Conservation (phyloP, 1,140 invertebrate genomes). For the Spodoptera frugiperda region DNA sequence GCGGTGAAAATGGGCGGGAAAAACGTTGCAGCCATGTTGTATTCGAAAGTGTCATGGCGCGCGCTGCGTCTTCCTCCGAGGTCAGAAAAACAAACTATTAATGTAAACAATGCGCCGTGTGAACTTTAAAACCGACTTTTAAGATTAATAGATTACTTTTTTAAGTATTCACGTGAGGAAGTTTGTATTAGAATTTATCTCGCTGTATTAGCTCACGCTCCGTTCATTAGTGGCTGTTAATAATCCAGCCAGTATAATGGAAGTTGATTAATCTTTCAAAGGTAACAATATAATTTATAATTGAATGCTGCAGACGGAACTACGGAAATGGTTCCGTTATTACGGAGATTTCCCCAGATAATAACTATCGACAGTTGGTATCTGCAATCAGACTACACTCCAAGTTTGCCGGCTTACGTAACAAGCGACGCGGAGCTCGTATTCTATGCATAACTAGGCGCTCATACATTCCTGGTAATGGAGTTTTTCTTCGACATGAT, state of each 20-base stretch:
- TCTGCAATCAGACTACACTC: not conserved
- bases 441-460: not conserved
- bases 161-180: slow-evolving; percentile 7
- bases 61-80: slow-evolving; percentile 13
- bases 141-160: slow-evolving; percentile 41
- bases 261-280: slow-evolving; percentile 15
- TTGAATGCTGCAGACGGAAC: slow-evolving; percentile 5
- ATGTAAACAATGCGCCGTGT: slow-evolving; percentile 44
- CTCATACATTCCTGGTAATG: not conserved
- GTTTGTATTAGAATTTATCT: slow-evolving; percentile 12
- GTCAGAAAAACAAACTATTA: slow-evolving; percentile 37
- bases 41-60: slow-evolving; percentile 67
- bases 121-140: slow-evolving; percentile 9
- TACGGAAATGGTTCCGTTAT: slow-evolving; percentile 15
- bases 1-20: slow-evolving; percentile 62
- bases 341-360: not conserved
- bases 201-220: slow-evolving; percentile 4
- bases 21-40: slow-evolving; percentile 52
- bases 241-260: slow-evolving; percentile 11
- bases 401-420: slow-evolving; percentile 1
- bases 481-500: not conserved
- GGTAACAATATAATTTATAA: slow-evolving; percentile 12
- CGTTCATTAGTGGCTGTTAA: slow-evolving; percentile 9
- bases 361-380: slow-evolving; percentile 8
- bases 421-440: not conserved